Conservation (phyloP, 2,888 invertebrate genomes). For the Aromia moschata region DNA sequence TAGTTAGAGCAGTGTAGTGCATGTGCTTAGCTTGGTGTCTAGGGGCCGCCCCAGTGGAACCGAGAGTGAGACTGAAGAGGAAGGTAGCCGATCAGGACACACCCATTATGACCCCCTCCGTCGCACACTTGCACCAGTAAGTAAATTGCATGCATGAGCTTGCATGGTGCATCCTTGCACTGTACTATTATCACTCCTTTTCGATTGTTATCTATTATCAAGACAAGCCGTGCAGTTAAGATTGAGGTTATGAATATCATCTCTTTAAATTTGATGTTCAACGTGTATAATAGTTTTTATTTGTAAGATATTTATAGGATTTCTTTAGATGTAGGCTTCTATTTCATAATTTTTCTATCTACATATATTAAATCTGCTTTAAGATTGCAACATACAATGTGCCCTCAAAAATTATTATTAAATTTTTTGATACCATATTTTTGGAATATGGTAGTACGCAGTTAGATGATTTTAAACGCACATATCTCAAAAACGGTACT, state of each 20-base stretch:
- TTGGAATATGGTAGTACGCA: no score
- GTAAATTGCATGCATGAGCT: constrained; percentile 49
- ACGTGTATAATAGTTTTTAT: not conserved
- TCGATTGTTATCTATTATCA: not conserved
- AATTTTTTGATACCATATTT: no score
- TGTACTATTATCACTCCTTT: constrained; percentile 12
- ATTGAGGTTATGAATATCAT: no score
- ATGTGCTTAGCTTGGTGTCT: constrained; percentile 66
- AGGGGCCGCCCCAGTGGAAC: constrained; percentile 71
- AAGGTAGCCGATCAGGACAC: constrained; percentile 64
- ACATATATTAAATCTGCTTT: not conserved
- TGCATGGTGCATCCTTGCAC: constrained; percentile 24
- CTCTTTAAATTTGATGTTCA: not conserved
- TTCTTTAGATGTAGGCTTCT: not conserved
- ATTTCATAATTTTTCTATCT: not conserved
- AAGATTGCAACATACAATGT: no score
- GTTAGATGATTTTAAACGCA: no score
- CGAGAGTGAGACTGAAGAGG: constrained; percentile 82
- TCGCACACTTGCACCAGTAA: constrained; percentile 67
- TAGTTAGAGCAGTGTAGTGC: constrained; percentile 59
- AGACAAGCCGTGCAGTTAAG: not conserved
- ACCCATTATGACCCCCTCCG: constrained; percentile 60
- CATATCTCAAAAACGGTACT: no score
- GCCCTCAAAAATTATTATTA: no score
- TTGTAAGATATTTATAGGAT: not conserved